These are phyloP conservation scores for Narcine bancroftii DNA, from an alignment of 2,113 vertebrate genomes.

Conservation along the genomic window DNA sequence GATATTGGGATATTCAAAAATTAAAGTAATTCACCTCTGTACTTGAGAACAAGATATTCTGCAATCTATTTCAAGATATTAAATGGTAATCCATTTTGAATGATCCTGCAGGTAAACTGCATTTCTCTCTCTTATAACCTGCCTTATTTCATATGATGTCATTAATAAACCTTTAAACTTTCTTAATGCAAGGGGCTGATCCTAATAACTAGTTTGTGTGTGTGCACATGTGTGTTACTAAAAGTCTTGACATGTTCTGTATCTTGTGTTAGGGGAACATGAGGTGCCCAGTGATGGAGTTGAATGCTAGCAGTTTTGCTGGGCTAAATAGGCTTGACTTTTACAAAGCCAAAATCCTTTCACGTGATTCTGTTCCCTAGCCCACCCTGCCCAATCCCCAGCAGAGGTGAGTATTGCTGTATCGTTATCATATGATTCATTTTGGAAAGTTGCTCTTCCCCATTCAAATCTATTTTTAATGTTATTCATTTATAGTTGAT, in stretches of 20 bases:
- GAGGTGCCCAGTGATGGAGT: neutral
- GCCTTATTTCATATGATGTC: neutral
- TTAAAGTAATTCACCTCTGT: neutral
- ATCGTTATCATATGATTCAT: neutral
- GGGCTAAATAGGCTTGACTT: neutral
- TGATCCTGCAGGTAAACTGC: neutral
- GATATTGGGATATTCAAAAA: neutral
- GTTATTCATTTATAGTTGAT: neutral
- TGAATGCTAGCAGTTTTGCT: neutral
- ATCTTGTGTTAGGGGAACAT: neutral
- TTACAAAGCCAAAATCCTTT: neutral
- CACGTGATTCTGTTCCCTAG: neutral
- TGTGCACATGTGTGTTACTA: neutral
- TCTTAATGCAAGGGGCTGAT: neutral
- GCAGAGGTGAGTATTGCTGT: too few relatives aligned
- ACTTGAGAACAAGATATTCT: neutral
- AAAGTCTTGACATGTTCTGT: neutral
- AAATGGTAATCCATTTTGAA: neutral
- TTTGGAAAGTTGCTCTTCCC: neutral
- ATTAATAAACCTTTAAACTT: neutral
- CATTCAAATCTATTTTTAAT: neutral
- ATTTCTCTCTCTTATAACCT: neutral
- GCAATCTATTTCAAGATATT: neutral
- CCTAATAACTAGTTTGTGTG: too few relatives aligned
- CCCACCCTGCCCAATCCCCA: too few relatives aligned